phyloP scores from a whole-genome alignment of 2,888 invertebrate genomes.

The Drosophila paranaensis region DNA sequence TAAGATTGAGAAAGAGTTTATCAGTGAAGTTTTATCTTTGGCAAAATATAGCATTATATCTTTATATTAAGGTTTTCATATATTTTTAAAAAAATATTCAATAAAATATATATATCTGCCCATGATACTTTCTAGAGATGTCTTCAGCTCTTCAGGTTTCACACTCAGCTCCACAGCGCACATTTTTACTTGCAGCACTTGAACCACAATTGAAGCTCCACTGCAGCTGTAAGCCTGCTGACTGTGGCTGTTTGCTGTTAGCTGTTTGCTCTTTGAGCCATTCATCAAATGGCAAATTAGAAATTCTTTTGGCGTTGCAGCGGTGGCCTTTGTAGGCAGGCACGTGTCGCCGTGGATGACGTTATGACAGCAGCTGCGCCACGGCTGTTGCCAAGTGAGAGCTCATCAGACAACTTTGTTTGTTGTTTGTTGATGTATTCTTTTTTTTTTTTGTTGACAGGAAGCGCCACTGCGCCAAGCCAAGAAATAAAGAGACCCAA shows the following conservation, averaged over 20 bases:
- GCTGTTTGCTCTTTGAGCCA: conserved; percentile 22
- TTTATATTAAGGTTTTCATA: too few relatives aligned
- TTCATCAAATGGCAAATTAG: conserved; percentile 63
- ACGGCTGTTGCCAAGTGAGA: conserved; percentile 65
- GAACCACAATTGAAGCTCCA: conserved; percentile 9
- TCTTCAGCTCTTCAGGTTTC: too few relatives aligned
- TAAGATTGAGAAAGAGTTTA: not conserved
- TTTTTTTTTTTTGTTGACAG: conserved; percentile 51
- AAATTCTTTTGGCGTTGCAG: conserved; percentile 70
- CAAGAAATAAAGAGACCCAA: conserved; percentile 29
- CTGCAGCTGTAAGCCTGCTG: not conserved
- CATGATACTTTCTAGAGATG: too few relatives aligned
- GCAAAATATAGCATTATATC: too few relatives aligned
- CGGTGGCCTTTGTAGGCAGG: conserved; percentile 69
- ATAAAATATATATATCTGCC: too few relatives aligned
- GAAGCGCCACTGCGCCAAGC: conserved; percentile 78
- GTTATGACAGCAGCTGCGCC: conserved; percentile 52
- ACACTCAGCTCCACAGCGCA: not conserved
- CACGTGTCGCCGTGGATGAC: conserved; percentile 59
- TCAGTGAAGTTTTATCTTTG: too few relatives aligned
- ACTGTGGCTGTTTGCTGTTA: conserved; percentile 2
- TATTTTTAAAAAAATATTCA: too few relatives aligned
- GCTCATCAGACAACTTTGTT: conserved; percentile 48
- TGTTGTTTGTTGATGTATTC: conserved; percentile 25
- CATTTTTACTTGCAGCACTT: conserved; percentile 34